Conservation (phyloP, 2,113 vertebrate genomes). For the Onychorhynchus coronatus region DNA sequence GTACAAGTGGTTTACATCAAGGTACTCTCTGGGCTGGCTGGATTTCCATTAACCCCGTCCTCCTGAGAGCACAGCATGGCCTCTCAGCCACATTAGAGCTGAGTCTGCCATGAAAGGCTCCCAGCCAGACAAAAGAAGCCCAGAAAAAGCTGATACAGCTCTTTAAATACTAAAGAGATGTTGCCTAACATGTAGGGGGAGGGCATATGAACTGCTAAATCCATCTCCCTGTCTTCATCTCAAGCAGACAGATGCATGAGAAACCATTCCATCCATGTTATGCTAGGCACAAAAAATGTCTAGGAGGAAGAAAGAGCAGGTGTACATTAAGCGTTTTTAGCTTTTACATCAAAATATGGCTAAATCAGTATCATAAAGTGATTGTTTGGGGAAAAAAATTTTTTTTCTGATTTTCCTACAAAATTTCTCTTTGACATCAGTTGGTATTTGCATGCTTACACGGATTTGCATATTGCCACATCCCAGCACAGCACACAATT, state of each 20-base stretch:
- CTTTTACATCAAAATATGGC: not conserved
- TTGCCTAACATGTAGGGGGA: not conserved
- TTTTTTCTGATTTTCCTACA: not conserved
- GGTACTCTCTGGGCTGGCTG: not conserved
- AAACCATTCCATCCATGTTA: fast-evolving
- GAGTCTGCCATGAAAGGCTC: not conserved
- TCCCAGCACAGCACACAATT: not conserved
- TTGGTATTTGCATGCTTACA: not conserved
- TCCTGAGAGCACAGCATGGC: not conserved
- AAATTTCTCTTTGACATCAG: not conserved
- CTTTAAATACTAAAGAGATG: not conserved
- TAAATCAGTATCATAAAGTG: not conserved
- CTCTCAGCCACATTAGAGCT: not conserved
- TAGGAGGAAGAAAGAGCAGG: not conserved
- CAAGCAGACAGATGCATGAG: not conserved
- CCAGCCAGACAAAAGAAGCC: not conserved
- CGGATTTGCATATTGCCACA: fast-evolving
- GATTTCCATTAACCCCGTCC: not conserved
- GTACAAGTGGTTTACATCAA: constrained; percentile 6
- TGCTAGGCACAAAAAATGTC: not conserved
- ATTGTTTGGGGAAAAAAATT: not conserved
- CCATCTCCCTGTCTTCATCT: not conserved
- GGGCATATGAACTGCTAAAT: not conserved
- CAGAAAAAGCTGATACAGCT: not conserved
- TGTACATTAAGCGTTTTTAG: not conserved